These are phyloP conservation scores for Periphyllus acericola DNA, from an alignment of 2,888 invertebrate genomes.

Conservation along the genomic window DNA sequence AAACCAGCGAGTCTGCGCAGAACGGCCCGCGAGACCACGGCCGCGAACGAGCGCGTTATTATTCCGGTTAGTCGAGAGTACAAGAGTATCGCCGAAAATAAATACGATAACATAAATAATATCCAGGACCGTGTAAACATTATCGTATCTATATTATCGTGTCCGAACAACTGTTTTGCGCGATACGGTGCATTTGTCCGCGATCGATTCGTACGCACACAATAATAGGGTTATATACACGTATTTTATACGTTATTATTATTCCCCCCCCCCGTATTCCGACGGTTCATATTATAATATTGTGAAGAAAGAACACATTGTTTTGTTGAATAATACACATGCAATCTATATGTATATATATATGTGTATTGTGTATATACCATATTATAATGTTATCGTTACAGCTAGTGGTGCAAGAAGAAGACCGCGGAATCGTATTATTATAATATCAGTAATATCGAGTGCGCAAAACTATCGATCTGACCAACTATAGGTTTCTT, in stretches of 20 bases:
- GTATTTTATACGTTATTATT: background rate
- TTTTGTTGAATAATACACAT: background rate
- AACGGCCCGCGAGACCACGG: slow-evolving; percentile 18
- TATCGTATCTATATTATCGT: background rate
- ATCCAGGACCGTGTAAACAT: slow-evolving; percentile 17
- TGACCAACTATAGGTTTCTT: background rate
- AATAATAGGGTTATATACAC: too few relatives aligned
- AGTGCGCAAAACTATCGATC: background rate
- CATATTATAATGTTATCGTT: too few relatives aligned
- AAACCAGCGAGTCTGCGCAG: too few relatives aligned
- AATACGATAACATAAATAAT: background rate
- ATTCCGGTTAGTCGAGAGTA: slow-evolving; percentile 39
- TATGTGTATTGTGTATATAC: too few relatives aligned
- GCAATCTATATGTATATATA: background rate
- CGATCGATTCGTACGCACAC: background rate
- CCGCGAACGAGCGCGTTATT: background rate
- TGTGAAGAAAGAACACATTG: background rate
- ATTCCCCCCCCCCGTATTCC: background rate
- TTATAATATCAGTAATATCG: background rate
- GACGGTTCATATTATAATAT: background rate
- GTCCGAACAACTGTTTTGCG: background rate
- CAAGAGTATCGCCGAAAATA: slow-evolving; percentile 7
- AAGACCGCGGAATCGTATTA: too few relatives aligned
- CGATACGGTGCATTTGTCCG: slow-evolving; percentile 24
- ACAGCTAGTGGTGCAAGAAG: too few relatives aligned